These are phyloP conservation scores for Petroica traversi DNA, from an alignment of 2,113 vertebrate species.

Conservation along the genomic window DNA sequence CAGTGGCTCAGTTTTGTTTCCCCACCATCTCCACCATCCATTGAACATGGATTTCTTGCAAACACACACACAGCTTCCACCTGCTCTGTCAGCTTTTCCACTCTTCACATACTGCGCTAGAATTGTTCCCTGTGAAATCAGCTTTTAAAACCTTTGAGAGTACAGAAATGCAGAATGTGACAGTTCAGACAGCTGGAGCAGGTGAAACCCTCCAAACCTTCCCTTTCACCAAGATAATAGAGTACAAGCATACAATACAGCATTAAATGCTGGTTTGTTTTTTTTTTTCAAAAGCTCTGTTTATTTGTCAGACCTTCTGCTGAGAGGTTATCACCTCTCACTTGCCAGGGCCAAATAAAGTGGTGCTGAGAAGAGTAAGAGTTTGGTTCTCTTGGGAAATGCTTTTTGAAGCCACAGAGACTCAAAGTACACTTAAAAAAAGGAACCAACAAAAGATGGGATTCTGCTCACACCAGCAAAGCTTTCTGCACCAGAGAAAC, in stretches of 20 bases:
- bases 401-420: neutral
- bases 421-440: neutral
- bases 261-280: neutral
- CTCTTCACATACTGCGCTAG: neutral
- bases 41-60: neutral
- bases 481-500: neutral
- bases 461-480: neutral
- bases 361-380: neutral
- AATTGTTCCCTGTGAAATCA: neutral
- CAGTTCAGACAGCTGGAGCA: neutral
- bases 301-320: no score
- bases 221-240: neutral
- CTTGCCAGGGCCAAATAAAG: no score
- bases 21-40: neutral
- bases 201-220: neutral
- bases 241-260: neutral
- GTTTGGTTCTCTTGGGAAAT: neutral
- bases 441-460: neutral
- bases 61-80: neutral
- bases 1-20: neutral
- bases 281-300: fast-evolving
- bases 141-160: neutral
- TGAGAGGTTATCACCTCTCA: no score
- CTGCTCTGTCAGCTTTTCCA: neutral
- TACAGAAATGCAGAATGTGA: neutral